A percentile compares a stretch with the other conserved stretches of the same genome.
These are phyloP conservation scores for Meteorus colon DNA, from an alignment of 2,888 invertebrate genomes.

Conservation along the genomic window DNA sequence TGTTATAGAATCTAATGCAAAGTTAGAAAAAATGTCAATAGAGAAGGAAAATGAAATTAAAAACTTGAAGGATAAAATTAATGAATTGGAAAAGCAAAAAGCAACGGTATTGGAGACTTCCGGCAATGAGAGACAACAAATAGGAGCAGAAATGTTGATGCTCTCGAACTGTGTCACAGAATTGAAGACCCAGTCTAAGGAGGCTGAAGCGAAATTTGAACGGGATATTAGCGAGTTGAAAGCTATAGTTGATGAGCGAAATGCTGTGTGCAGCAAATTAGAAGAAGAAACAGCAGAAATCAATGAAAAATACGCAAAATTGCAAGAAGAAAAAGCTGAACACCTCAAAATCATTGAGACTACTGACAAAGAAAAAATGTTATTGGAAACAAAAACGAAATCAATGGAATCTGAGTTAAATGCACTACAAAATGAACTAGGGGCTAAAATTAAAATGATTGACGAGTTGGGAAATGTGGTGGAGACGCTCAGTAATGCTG, in stretches of 20 bases:
- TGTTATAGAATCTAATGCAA: constrained; percentile 12
- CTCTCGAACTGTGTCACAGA: not conserved
- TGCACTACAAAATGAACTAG: constrained; percentile 52
- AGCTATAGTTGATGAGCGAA: constrained; percentile 46
- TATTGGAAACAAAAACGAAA: constrained; percentile 74
- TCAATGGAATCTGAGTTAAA: constrained; percentile 57
- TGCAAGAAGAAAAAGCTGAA: constrained; percentile 44
- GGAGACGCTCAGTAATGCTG: constrained; percentile 71
- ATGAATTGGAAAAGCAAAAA: constrained; percentile 54
- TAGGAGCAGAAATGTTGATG: not conserved
- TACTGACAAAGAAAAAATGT: constrained; percentile 75
- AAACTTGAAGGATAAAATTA: constrained; percentile 50
- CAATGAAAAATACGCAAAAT: not conserved
- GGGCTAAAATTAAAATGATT: constrained; percentile 66
- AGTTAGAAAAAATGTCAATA: constrained; percentile 44
- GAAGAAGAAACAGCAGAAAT: constrained; percentile 25
- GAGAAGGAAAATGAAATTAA: constrained; percentile 52
- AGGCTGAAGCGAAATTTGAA: not conserved
- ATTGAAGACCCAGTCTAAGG: constrained; percentile 5
- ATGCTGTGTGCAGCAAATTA: constrained; percentile 43
- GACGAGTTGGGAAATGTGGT: constrained; percentile 74
- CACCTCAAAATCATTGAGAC: constrained; percentile 73
- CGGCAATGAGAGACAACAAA: not conserved
- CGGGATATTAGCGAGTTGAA: constrained; percentile 50
- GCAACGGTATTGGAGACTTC: not conserved